Percentiles rank a stretch among this genome's conserved stretches.
Conservation (phyloP, 2,888 invertebrate genomes). For the Ditylenchus weischeri region DNA sequence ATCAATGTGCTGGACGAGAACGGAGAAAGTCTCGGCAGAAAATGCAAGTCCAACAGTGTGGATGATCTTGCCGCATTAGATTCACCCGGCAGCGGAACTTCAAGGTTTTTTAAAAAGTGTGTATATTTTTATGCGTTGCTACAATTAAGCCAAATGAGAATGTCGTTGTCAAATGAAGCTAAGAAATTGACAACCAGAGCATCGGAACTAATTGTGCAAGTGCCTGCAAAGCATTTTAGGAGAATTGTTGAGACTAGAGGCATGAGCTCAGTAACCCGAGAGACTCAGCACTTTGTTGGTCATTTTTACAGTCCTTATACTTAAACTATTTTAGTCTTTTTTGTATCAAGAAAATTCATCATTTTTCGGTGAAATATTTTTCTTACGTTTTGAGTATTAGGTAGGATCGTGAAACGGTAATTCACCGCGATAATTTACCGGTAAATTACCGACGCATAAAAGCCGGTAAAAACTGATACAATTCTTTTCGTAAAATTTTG, state of each 20-base stretch:
- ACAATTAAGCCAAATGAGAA: background rate
- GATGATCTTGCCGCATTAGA: too few species aligned
- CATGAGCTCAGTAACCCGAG: slow-evolving; percentile 45
- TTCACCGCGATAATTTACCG: too few species aligned
- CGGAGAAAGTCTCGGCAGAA: background rate
- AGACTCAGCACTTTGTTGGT: slow-evolving; percentile 55
- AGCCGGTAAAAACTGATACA: too few species aligned
- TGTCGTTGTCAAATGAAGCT: slow-evolving; percentile 7
- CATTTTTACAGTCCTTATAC: background rate
- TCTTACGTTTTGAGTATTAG: too few species aligned
- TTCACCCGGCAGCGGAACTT: background rate
- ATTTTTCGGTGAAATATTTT: too few species aligned
- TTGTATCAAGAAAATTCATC: background rate
- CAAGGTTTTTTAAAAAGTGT: background rate
- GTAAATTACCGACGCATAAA: too few species aligned
- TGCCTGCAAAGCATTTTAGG: slow-evolving; percentile 47
- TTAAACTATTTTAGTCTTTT: background rate
- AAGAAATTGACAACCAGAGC: slow-evolving; percentile 7
- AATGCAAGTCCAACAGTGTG: background rate
- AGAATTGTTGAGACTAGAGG: slow-evolving; percentile 49
- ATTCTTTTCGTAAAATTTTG: too few species aligned
- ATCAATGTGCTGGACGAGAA: slow-evolving; percentile 3
- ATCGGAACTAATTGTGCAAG: slow-evolving; percentile 47
- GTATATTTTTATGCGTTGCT: too few species aligned
- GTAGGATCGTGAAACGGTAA: too few species aligned